Evolutionary conservation across 2,797 vertebrate genomes (phyloP), one percentile per base, ranked within the genome.

Genomic region (Smutsia gigantea): DNA sequence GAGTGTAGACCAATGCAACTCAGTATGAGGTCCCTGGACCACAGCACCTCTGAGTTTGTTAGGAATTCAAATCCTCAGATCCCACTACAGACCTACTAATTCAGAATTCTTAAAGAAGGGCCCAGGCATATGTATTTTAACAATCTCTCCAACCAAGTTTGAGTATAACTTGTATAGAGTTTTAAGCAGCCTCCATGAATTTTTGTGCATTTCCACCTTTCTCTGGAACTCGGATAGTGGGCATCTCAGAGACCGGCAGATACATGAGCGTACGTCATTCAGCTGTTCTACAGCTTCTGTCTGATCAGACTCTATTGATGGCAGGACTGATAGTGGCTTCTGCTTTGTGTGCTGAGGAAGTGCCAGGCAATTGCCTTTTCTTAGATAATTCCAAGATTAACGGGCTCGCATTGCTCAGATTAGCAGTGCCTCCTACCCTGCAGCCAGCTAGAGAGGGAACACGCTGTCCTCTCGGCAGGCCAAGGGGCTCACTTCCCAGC

Each of bases 311-410:
- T 13, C 81, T 68, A 27, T 5, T 37, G 87, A 96, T 94, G 94
- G 94, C 75, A 82, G 42, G 2, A 42, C 63, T 14, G 93, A 97
- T 68, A 90, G 68, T 8, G 2, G 86, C 63, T 78, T 84, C 55
- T 59, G 85, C 79, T 78, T 75, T 53, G 51, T 92, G 87, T 55
- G 69, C 78, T 89, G 81, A 97, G 87, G 78, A 95, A 86, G 46
- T 61, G 92, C 95, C 94, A 97, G 81, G 87, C 96, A 96, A 96
- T 93, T 95, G 92, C 91, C 84, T 96, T 87, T 95, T 96, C 96
- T 97, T 97, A 97, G 86, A 89, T 96, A 95, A 97, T 95, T 97
- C 96, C 85, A 96, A 97, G 96, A 97, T 96, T 71, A 97, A 92
- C 27, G 2, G 82, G 90, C 94, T 97, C 55, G 0, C 68, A 15